phyloP scores from a whole-genome alignment of 2,797 vertebrate genomes.

The Bucorvus abyssinicus region DNA sequence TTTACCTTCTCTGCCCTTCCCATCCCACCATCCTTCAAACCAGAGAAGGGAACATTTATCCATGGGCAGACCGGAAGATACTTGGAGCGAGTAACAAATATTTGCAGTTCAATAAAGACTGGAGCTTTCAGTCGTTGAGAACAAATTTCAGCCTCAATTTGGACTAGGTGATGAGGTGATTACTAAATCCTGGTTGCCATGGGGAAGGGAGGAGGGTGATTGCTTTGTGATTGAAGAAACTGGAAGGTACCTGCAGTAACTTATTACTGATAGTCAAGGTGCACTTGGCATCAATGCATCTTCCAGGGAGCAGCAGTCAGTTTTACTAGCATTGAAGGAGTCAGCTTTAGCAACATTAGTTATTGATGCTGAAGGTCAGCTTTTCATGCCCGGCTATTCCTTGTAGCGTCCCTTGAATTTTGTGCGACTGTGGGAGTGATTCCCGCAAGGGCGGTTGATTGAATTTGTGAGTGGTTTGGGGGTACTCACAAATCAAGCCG shows the following conservation, averaged over 20 bases:
- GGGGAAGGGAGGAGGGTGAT: constrained; percentile 51
- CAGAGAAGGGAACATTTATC: not conserved
- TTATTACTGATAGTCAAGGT: not conserved
- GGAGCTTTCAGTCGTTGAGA: constrained; percentile 19
- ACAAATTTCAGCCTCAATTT: constrained; percentile 13
- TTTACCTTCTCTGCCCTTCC: constrained; percentile 26
- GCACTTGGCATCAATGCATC: not conserved
- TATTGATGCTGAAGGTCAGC: constrained; percentile 33
- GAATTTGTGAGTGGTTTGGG: not conserved
- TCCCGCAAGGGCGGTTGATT: not conserved
- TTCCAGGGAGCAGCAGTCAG: not conserved
- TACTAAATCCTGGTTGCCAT: constrained; percentile 53
- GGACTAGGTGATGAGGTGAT: constrained; percentile 55
- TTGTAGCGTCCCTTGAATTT: not conserved
- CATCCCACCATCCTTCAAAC: constrained; percentile 2
- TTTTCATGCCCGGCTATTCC: not conserved
- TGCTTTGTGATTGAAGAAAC: constrained; percentile 56
- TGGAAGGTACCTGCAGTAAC: constrained; percentile 19
- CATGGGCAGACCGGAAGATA: not conserved
- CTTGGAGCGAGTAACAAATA: constrained; percentile 20
- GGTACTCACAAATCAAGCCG: constrained; percentile 7
- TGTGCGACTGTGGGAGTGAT: not conserved
- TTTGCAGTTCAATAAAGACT: not conserved
- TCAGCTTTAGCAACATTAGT: not conserved
- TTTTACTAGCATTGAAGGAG: not conserved